Base-by-base conservation (phyloP, 2,888 invertebrate genomes). In the Erebia ligea region DNA sequence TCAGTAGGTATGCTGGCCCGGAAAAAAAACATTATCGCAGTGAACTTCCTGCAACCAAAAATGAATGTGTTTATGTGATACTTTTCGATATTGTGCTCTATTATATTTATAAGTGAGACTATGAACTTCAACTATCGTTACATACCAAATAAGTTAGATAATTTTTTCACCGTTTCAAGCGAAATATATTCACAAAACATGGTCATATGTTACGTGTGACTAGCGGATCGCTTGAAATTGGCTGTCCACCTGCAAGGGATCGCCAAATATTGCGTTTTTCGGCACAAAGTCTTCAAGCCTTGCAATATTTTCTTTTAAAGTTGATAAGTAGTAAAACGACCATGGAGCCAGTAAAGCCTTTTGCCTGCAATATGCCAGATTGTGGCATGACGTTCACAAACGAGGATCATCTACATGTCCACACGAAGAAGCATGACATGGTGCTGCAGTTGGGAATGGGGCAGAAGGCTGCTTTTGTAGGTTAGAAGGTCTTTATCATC, bases 371-470 rank as follows among this genome's bases (percentile, higher is more conserved):
- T 10, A 93, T 95, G 54, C 92, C 94, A 3, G 96, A 95, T 59
- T 97, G 97, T 84, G 95, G 95, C 19, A 96, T 96, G 96, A 95
- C 95, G 59, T 97, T 97, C 80, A 95, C 96, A 0, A 97, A 96
- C 84, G 97, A 97, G 83, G 97, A 97, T 81, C 97, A 97, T 79
- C 89, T 97, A 45, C 95, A 95, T 57, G 96, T 97, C 0, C 97
- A 98, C 80, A 95, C 95, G 71, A 96, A 96, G 82, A 97, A 97
- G 82, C 97, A 98, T 82, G 97, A 97, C 75, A 97, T 98, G 96
- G 95, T 96, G n/a, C 85, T 98, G 69, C 96, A 96, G 78, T 90
- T 98, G 34, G 95, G 95, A 0, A 84, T 93, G 72, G 94, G 94
- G 69, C 94, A 94, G 72, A 96, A 96, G 82, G 94, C 93, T 50